These are phyloP conservation scores for Rafetus swinhoei DNA, from an alignment of 2,113 vertebrate species.

Conservation along the genomic window DNA sequence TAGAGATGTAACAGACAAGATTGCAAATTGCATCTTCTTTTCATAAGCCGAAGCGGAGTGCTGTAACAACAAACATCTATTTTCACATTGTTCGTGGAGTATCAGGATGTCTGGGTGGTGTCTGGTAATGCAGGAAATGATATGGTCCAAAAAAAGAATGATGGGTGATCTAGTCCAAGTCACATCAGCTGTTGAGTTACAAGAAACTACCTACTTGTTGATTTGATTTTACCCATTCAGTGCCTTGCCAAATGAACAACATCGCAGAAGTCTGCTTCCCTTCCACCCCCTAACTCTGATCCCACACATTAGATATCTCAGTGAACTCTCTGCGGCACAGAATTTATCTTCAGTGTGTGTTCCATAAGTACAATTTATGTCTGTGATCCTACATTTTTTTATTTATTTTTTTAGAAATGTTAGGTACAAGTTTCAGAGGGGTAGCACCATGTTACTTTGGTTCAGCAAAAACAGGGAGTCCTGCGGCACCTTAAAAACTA, in stretches of 20 bases:
- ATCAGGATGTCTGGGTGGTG: slow-evolving; percentile 17
- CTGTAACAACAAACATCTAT: slow-evolving; percentile 44
- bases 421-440: too few species aligned
- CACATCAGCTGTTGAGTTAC: slow-evolving; percentile 53
- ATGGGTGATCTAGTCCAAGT: slow-evolving; percentile 57
- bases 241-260: slow-evolving; percentile 65
- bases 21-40: slow-evolving; percentile 58
- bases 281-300: background rate
- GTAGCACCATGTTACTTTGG: too few species aligned
- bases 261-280: background rate
- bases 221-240: slow-evolving; percentile 50
- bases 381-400: background rate
- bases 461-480: too few species aligned
- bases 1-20: slow-evolving; percentile 39
- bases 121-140: slow-evolving; percentile 17
- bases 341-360: background rate
- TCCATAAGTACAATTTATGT: background rate
- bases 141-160: slow-evolving; percentile 56
- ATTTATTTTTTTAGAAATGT: too few species aligned
- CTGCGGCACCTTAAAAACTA: too few species aligned
- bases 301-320: background rate
- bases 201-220: slow-evolving; percentile 38
- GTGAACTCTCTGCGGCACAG: slow-evolving; percentile 24
- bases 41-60: slow-evolving; percentile 60
- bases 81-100: background rate